Evolutionary conservation across 2,113 vertebrate genomes (phyloP).

Genomic region (Chelonoidis abingdonii): DNA sequence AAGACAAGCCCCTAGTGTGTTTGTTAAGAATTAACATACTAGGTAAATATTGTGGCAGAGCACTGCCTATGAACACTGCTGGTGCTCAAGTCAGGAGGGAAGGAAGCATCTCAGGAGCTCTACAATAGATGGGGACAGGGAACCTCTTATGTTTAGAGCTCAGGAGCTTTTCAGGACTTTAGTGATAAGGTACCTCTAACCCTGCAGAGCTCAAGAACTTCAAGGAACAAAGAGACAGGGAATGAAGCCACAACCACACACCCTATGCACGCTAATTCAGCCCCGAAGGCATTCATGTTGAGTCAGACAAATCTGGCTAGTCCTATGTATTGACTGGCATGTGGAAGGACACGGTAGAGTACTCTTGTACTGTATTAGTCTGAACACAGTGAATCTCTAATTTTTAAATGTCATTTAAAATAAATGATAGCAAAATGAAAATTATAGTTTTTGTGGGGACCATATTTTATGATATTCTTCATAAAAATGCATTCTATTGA

Average conservation of each 20-base stretch:
- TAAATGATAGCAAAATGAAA: not conserved
- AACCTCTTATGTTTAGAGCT: not conserved
- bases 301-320: not conserved
- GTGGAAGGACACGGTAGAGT: not conserved
- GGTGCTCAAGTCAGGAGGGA: not conserved
- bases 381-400: not conserved
- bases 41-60: not conserved
- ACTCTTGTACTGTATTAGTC: not conserved
- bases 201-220: slow-evolving; percentile 1
- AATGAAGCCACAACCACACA: not conserved
- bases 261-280: not conserved
- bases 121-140: not conserved
- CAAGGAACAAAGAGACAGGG: not conserved
- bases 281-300: accelerated
- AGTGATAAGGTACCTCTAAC: not conserved
- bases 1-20: not conserved
- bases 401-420: not conserved
- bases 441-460: not conserved
- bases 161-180: accelerated
- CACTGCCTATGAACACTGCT: not conserved
- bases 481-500: not conserved
- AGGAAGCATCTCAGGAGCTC: not conserved
- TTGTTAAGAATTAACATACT: not conserved
- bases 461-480: not conserved
- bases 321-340: accelerated